These are phyloP conservation scores for Hydropsyche betteni DNA, from an alignment of 2,888 invertebrate species.

Conservation along the genomic window DNA sequence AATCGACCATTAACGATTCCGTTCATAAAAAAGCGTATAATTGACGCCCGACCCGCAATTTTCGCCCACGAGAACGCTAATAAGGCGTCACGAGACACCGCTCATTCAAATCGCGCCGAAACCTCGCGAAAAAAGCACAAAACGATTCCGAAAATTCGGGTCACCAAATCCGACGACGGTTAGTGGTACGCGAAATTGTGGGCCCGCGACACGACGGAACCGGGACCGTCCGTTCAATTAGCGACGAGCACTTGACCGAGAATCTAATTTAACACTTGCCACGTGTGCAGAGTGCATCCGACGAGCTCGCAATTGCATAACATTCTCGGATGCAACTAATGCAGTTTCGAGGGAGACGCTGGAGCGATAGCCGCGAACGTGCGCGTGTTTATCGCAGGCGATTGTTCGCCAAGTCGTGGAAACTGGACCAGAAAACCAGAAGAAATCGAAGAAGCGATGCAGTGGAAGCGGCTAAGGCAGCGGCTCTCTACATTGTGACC, in stretches of 20 bases:
- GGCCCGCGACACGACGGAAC: slow-evolving; percentile 30
- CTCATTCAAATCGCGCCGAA: slow-evolving; percentile 2
- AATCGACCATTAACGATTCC: too few relatives aligned
- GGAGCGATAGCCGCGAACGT: too few relatives aligned
- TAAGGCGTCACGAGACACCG: slow-evolving; percentile 6
- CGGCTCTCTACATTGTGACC: too few relatives aligned
- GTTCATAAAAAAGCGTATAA: too few relatives aligned
- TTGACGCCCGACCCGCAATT: too few relatives aligned
- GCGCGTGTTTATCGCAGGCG: not conserved
- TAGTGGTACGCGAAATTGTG: slow-evolving; percentile 32
- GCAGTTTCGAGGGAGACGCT: too few relatives aligned
- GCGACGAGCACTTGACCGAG: slow-evolving; percentile 35
- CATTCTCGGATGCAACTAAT: not conserved
- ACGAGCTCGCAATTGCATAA: not conserved
- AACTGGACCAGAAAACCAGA: slow-evolving; percentile 17
- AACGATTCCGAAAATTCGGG: slow-evolving; percentile 44
- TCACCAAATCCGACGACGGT: slow-evolving; percentile 48
- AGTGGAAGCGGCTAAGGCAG: not conserved
- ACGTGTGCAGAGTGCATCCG: slow-evolving; percentile 1
- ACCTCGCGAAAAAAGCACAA: slow-evolving; percentile 19
- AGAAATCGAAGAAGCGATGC: not conserved
- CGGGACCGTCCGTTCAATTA: slow-evolving; percentile 36
- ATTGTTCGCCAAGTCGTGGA: not conserved
- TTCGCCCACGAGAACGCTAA: slow-evolving; percentile 12
- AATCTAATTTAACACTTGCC: slow-evolving; percentile 35